Conservation (phyloP, 2,888 invertebrate species). For the Cecidostiba fungosa region DNA sequence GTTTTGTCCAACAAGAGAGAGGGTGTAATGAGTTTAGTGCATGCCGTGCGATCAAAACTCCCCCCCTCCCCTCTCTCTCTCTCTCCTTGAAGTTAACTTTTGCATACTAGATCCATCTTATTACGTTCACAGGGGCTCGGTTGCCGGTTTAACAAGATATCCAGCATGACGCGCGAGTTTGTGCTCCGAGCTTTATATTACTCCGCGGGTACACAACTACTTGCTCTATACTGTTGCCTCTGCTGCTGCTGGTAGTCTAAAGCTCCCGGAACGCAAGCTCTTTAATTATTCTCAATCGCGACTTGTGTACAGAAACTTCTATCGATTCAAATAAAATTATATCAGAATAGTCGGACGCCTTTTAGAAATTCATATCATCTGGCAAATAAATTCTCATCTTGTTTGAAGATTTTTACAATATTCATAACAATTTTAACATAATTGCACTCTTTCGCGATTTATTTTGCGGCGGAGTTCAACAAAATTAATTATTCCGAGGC, state of each 20-base stretch:
- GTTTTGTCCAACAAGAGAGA: constrained; percentile 15
- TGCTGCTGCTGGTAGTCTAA: not conserved
- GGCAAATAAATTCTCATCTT: not conserved
- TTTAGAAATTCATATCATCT: no score
- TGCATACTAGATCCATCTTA: constrained; percentile 43
- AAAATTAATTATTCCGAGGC: not conserved
- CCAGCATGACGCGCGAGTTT: constrained; percentile 2
- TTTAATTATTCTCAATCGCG: constrained; percentile 51
- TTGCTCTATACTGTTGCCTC: not conserved
- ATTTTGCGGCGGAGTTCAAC: not conserved
- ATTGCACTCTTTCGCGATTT: not conserved
- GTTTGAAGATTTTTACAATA: not conserved
- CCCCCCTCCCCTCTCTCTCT: not conserved
- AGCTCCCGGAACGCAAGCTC: constrained; percentile 12
- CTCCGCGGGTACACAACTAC: constrained; percentile 24
- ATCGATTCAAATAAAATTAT: constrained; percentile 48
- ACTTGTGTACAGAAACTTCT: constrained; percentile 32
- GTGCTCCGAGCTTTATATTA: constrained; percentile 29
- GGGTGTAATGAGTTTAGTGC: constrained; percentile 42
- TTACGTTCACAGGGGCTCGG: constrained; percentile 30
- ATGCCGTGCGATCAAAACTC: constrained; percentile 29
- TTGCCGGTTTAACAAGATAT: constrained; percentile 48
- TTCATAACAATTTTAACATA: no score
- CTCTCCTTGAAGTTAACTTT: constrained; percentile 22
- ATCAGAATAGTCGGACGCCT: not conserved